phyloP scores from a whole-genome alignment of 2,888 invertebrate species.

The Anorthoa munda region DNA sequence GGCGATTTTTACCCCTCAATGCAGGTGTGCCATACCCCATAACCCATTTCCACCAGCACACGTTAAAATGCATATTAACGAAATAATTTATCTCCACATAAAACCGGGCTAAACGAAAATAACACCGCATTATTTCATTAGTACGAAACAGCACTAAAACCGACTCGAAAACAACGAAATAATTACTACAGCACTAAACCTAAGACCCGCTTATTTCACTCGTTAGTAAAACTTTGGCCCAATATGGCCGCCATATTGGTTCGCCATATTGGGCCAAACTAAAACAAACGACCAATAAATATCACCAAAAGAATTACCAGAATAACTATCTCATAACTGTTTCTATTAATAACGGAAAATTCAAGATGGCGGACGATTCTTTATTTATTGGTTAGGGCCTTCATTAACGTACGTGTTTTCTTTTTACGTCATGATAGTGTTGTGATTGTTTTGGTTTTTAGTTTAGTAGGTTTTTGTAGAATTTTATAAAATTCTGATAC shows the following conservation, averaged over 20 bases:
- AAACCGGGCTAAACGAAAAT: conserved; percentile 39
- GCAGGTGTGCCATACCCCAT: not conserved
- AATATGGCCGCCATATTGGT: conserved; percentile 45
- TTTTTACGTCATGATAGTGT: conserved; percentile 63
- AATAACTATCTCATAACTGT: conserved; percentile 74
- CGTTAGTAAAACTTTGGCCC: conserved; percentile 34
- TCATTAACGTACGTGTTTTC: conserved; percentile 71
- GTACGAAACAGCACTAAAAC: conserved; percentile 36
- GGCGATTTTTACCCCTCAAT: not conserved
- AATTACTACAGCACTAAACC: conserved; percentile 40
- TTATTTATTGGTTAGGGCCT: conserved; percentile 71
- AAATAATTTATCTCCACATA: conserved; percentile 46
- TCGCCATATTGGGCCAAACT: conserved; percentile 46
- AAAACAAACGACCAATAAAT: conserved; percentile 70
- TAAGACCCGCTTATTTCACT: conserved; percentile 34
- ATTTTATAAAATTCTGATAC: too few relatives aligned
- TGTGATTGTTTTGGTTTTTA: conserved; percentile 17
- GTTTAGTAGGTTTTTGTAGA: conserved; percentile 8
- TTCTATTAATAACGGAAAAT: conserved; percentile 69
- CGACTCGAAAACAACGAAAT: conserved; percentile 29
- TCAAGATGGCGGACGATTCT: conserved; percentile 76
- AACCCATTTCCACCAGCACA: not conserved
- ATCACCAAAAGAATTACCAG: conserved; percentile 64
- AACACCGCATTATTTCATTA: conserved; percentile 42
- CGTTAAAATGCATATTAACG: conserved; percentile 27